Evolutionary conservation across 2,888 invertebrate genomes (phyloP), one percentile per base, ranked within the genome.

Genomic region (Gonocerus acuteangulatus): DNA sequence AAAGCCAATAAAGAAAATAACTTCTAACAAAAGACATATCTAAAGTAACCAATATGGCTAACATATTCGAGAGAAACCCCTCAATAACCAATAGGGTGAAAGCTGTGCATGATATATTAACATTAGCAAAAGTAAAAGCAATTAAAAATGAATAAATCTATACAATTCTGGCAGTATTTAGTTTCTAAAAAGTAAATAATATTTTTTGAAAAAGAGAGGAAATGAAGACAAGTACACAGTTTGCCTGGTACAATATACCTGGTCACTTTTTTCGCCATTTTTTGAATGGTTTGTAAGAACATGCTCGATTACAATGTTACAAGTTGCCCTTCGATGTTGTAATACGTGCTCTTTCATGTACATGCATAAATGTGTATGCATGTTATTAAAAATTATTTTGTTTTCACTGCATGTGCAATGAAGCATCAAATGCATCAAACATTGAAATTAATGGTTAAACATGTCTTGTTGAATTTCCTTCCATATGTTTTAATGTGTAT

Each of bases 211-310:
- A 47, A 51, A 51, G 48, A 52, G 36, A 59, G 44, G 57, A 60
- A 59, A 62, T 52, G 32, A 47, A 60, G 47, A 52, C 47, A 61
- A 61, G 42, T 51, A 60, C 39, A 42, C 27, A 60, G 49, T 60
- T 59, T 59, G 48, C 34, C 57, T 47, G 57, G 57, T 57, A 44
- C 36, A 9, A 45, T 39, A 51, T 54, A 54, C 44, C 54, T 61
- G 61, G 61, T 61, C 61, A 61, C 61, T 61, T 61, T 61, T 61
- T 61, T 61, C 61, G 47, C 61, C 61, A 61, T 45, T 56, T 56
- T 44, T 11, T 52, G 52, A 39, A 52, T 52, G 52, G 52, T 52
- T 36, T 52, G 52, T 52, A 23, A 52, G 15, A 21, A 52, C 22
- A 36, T 52, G 52, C 52, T 52, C 52, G 52, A 39, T 52, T 21